phyloP scores from a whole-genome alignment of 2,113 vertebrate genomes.

The Ovibos moschatus region DNA sequence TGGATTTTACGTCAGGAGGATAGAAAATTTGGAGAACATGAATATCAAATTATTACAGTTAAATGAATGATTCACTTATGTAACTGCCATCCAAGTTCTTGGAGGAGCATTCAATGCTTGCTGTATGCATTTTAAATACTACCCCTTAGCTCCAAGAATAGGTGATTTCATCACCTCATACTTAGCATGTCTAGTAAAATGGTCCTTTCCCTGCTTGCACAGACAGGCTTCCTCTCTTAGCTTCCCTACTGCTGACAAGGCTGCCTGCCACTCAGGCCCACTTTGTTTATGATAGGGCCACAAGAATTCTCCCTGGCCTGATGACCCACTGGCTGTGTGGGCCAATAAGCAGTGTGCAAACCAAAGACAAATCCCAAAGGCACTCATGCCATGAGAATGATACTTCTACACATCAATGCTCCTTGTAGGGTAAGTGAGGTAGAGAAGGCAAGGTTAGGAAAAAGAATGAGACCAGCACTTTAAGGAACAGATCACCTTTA shows the following conservation, averaged over 20 bases:
- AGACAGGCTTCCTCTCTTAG: not conserved
- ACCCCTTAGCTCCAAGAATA: not conserved
- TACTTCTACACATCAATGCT: not conserved
- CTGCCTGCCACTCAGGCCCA: not conserved
- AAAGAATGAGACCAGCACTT: not conserved
- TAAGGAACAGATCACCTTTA: not conserved
- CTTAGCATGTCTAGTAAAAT: not conserved
- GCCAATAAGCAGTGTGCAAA: not conserved
- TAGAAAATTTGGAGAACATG: not conserved
- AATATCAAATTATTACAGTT: conserved; percentile 1
- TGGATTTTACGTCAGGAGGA: not conserved
- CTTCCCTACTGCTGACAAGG: not conserved
- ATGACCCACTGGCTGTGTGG: not conserved
- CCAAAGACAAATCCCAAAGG: not conserved
- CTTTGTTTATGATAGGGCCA: not conserved
- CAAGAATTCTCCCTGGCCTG: not conserved
- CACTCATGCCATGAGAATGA: not conserved
- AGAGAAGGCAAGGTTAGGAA: not conserved
- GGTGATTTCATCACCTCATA: not conserved
- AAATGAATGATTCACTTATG: not conserved
- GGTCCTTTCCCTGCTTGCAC: not conserved
- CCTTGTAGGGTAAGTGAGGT: not conserved
- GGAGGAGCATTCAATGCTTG: not conserved
- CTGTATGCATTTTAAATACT: not conserved
- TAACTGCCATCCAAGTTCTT: not conserved